Evolutionary conservation across 2,797 vertebrate species (phyloP), one percentile per base, ranked within the genome.

Genomic region (Halcyon badia): DNA sequence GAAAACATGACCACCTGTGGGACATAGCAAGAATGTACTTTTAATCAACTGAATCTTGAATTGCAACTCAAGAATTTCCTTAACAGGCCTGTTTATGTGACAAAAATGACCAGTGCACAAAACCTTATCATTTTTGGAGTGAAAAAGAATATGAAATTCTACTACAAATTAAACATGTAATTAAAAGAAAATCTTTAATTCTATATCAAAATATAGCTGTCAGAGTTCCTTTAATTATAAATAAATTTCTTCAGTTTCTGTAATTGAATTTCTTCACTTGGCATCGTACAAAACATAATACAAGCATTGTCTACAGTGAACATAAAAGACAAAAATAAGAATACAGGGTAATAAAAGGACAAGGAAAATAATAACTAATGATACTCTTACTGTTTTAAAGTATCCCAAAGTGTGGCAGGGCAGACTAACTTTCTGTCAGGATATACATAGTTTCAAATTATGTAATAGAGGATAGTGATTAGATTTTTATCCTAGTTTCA

Each of bases 211-310:
- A 69, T 75, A 70, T 6, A 86, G 39, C 31, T 70, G 65, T 70
- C 87, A 90, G 83, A 81, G 90, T 62, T 83, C 15, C n/a, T 78
- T 81, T 68, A 83, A 66, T 90, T 81, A 86, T 77, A 92, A 90
- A 87, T 83, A 81, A 28, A 77, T 80, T 56, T 62, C 28, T 54
- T 93, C 41, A 52, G 71, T 78, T 89, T 83, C 81, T 64, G 8
- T 93, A 88, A 93, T 30, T 94, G n/a, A 90, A 83, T 75, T 91
- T 77, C 58, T 75, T 78, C 28, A 60, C 58, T 37, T 31, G 17
- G 14, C 21, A 75, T 33, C 10, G 4, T 65, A 52, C 14, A 65
- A 81, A 77, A 87, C n/a, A 37, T 21, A 60, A 62, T 20, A 58
- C 30, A 64, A 70, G 30, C 10, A 17, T 14, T 66, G 14, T 17